Evolutionary conservation across 2,888 invertebrate species (phyloP).

Genomic region (Petrophora chlorosata): DNA sequence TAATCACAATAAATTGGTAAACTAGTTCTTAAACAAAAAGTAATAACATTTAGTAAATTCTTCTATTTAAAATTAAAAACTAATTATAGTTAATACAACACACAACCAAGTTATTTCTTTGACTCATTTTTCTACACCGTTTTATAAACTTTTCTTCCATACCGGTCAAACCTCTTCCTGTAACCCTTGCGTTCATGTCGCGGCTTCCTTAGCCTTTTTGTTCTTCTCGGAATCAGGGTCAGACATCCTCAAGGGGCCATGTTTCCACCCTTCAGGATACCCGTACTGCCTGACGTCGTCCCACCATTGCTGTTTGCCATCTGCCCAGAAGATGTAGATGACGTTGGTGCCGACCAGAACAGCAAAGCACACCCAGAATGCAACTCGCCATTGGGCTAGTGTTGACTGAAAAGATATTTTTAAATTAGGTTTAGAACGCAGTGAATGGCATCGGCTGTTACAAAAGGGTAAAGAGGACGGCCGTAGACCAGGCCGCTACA

Average conservation of each 20-base stretch:
- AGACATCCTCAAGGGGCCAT: constrained; percentile 61
- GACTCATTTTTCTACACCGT: no score
- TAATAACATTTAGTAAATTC: no score
- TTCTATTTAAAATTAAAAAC: no score
- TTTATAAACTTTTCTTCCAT: no score
- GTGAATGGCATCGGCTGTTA: neutral
- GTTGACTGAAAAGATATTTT: constrained; percentile 82
- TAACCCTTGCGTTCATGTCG: constrained; percentile 14
- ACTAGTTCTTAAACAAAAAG: no score
- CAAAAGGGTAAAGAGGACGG: neutral
- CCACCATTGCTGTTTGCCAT: constrained; percentile 89
- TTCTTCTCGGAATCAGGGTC: constrained; percentile 66
- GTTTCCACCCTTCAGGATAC: constrained; percentile 73
- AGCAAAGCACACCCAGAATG: constrained; percentile 89
- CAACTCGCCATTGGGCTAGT: constrained; percentile 86
- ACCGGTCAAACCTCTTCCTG: neutral
- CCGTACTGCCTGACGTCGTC: constrained; percentile 84
- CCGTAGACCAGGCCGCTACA: no score
- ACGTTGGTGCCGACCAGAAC: constrained; percentile 86
- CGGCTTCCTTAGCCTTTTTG: constrained; percentile 54
- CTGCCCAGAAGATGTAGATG: constrained; percentile 86
- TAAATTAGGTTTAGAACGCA: constrained; percentile 3
- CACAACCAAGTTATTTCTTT: no score
- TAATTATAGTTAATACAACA: no score
- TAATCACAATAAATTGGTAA: no score